These are phyloP conservation scores for Bilobella aurantiaca DNA, from an alignment of 1,140 invertebrate genomes.

Conservation along the genomic window DNA sequence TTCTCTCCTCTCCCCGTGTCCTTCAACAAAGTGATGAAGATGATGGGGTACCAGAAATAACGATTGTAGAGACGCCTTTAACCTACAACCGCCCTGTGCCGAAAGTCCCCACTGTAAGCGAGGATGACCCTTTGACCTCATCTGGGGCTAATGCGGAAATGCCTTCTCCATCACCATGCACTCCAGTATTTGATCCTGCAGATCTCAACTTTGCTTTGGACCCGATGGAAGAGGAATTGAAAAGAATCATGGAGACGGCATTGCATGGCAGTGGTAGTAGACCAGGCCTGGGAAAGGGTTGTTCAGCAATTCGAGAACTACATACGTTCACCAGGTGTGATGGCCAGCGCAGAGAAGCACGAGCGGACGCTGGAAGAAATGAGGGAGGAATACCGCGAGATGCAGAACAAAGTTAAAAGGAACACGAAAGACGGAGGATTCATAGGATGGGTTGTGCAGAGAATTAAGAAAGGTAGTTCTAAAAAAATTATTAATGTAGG, in stretches of 20 bases:
- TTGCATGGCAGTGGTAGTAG: too few species aligned
- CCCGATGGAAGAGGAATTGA: too few species aligned
- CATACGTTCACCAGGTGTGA: neutral
- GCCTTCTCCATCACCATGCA: too few species aligned
- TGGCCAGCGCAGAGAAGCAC: neutral
- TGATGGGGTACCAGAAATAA: too few species aligned
- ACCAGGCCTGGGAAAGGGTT: neutral
- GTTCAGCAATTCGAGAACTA: neutral
- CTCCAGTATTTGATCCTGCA: too few species aligned
- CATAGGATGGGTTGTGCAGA: neutral
- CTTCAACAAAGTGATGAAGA: constrained; percentile 1
- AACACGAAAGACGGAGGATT: neutral
- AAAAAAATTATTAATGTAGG: neutral
- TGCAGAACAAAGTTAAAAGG: neutral
- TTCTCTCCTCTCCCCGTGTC: neutral
- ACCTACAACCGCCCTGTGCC: neutral
- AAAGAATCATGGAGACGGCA: too few species aligned
- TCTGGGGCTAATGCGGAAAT: too few species aligned
- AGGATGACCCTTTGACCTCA: too few species aligned
- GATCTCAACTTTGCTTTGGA: too few species aligned
- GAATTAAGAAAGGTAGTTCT: neutral
- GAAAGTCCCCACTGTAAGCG: too few species aligned
- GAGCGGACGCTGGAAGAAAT: neutral
- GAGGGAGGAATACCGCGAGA: neutral
- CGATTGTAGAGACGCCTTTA: too few species aligned